Base-by-base conservation (phyloP, 2,113 vertebrate species). In the Eurystomus gularis region DNA sequence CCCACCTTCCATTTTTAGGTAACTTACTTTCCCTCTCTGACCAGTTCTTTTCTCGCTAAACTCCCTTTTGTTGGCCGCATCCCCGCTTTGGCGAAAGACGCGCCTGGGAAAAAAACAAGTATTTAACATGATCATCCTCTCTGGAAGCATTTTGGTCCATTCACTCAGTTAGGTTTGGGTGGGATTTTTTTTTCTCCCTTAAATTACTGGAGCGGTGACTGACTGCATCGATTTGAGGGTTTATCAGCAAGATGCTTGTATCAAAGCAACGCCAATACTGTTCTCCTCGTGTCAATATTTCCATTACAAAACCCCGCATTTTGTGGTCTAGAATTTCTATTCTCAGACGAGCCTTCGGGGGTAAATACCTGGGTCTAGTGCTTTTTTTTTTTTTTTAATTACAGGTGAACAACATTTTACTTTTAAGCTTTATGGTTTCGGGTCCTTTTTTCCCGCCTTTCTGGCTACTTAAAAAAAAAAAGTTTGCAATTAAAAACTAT, bases 101-200 rank as follows among this genome's bases (percentile, higher is more conserved):
- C 88, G 92, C 86, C 75, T 82, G 61, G 87, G 73, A 94, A 65
- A 85, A n/a, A 90, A 94, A 76, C 42, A 92, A 93, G 19, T 40
- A 70, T 81, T 91, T 68, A 3, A 88, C 88, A 75, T 7, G 46
- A 40, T 40, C 60, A 33, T 62, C 40, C 51, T 70, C 46, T 18
- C 73, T 75, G 60, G 64, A 73, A 92, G 42, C 26, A 2, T 44
- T 94, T 82, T 13, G 19, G 11, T 62, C 37, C 33, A 6, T 78
- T 91, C 60, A 66, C 37, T 78, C n/a, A n/a, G 28, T 14, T 48
- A 16, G 6, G n/a, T n/a, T 21, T 31, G 54, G 16, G 31, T 28
- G 7, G 4, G 2, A 1, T 7, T 12, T 52, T 35, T 9, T 46
- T 13, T 7, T 6, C 2, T 3, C 14, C 4, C 3, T 51, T 33